Evolutionary conservation across 2,797 vertebrate species (phyloP), one percentile per base, ranked within the genome.

Genomic region (Odontamblyopus lacepedii): DNA sequence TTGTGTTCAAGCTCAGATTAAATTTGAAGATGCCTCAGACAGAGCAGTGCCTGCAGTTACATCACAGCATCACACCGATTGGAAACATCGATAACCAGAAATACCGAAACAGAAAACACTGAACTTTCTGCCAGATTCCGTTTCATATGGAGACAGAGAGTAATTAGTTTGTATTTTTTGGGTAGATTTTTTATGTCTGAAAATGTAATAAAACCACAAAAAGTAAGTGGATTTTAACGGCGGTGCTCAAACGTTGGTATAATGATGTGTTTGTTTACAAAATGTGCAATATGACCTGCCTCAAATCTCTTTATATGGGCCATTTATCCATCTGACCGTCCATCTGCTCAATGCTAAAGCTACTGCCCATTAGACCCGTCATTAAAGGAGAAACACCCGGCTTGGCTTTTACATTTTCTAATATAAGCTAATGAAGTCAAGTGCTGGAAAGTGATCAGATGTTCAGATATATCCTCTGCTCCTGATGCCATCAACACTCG

Each of bases 271-370:
- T 63, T 56, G 41, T 69, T 72, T 71, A 27, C 30, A 61, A 71
- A 48, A 66, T 51, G 66, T 70, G 67, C 63, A 63, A 63, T 61
- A 41, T 66, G 23, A 44, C 35, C 67, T 85, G 71, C 79, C 38
- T 70, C 70, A 82, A 55, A 78, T 87, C 73, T 41, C 59, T 57
- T 60, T 60, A 60, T 60, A 30, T 30, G 57, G 67, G 57, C 72
- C 72, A 81, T 73, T 78, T 69, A 65, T 75, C 73, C 73, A 78
- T 80, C 81, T 62, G 71, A 78, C 71, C 51, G 44, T 75, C 53
- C 75, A 82, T 78, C 73, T 84, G 82, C 19, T 78, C 73, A 76
- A 38, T 66, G 69, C 18, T 73, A 60, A 75, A 61, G 63, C 71
- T 64, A 62, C 70, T 62, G 41, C 63, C 16, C 66, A 63, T 6